Percentiles rank a stretch among this genome's conserved stretches.
These are phyloP conservation scores for Lucinisca nassula DNA, from an alignment of 2,888 invertebrate genomes.

Conservation along the genomic window DNA sequence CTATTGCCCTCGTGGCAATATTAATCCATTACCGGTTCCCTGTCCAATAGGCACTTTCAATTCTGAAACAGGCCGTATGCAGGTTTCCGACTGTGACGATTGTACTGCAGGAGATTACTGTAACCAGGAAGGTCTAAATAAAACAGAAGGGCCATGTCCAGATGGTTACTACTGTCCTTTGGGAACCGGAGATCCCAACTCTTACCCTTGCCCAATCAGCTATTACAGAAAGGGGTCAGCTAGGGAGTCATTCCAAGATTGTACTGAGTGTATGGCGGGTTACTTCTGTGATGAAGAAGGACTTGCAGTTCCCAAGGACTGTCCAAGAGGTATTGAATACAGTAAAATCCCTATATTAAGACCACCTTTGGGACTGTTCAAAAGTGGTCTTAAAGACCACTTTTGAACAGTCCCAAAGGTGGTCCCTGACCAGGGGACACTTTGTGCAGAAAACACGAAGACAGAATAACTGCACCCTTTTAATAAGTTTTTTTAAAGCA, in stretches of 20 bases:
- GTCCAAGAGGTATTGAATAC: constrained; percentile 77
- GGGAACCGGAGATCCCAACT: constrained; percentile 80
- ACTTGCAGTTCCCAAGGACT: constrained; percentile 83
- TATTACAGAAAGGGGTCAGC: constrained; percentile 87
- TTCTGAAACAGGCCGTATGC: constrained; percentile 77
- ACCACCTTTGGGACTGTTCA: too few species aligned
- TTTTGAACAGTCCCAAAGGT: too few species aligned
- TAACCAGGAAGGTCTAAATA: constrained; percentile 79
- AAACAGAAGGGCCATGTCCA: constrained; percentile 84
- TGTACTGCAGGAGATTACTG: constrained; percentile 86
- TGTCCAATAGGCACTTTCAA: constrained; percentile 86
- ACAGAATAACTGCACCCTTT: too few species aligned
- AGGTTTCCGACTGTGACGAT: constrained; percentile 83
- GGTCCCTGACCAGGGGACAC: too few species aligned
- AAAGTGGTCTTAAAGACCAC: too few species aligned
- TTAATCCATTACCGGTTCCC: constrained; percentile 84
- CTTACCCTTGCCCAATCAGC: constrained; percentile 85
- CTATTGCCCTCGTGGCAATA: constrained; percentile 86
- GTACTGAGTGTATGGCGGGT: constrained; percentile 86
- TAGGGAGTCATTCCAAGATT: constrained; percentile 85
- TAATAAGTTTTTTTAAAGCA: too few species aligned
- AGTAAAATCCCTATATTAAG: too few species aligned
- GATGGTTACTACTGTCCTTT: constrained; percentile 86
- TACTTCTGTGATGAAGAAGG: constrained; percentile 85
- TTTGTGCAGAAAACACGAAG: too few species aligned